Evolutionary conservation across 2,113 vertebrate genomes (phyloP).

Genomic region (Bos indicus): DNA sequence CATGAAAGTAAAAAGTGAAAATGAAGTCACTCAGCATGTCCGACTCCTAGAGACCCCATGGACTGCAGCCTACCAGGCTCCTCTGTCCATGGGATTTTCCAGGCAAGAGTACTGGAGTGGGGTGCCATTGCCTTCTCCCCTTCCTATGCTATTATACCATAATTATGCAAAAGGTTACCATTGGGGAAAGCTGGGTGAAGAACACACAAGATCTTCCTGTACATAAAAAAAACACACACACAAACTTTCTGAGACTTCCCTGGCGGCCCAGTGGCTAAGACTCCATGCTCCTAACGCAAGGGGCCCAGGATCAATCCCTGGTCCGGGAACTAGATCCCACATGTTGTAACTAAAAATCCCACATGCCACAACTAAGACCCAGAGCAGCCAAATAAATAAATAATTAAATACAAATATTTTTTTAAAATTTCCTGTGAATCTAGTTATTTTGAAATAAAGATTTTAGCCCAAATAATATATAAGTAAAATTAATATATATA

Average conservation of each 20-base stretch:
- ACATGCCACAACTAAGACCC: background rate
- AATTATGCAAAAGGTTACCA: background rate
- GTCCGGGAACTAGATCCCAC: background rate
- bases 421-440: background rate
- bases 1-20: too few relatives aligned
- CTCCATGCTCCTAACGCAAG: background rate
- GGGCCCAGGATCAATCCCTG: background rate
- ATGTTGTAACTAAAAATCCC: background rate
- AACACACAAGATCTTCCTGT: too few relatives aligned
- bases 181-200: background rate
- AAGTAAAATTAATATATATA: background rate
- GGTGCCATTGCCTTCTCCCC: background rate
- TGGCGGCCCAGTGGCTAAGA: background rate
- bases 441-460: background rate
- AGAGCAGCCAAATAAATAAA: background rate
- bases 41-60: too few relatives aligned
- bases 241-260: background rate
- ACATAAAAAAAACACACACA: background rate
- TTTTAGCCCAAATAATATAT: background rate
- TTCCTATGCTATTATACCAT: accelerated
- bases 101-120: too few relatives aligned
- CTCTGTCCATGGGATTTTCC: too few relatives aligned
- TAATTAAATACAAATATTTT: background rate
- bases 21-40: too few relatives aligned
- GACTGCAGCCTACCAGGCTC: too few relatives aligned